These are phyloP conservation scores for Mnemiopsis leidyi DNA, from an alignment of 37 sponge, comb jelly and placozoan genomes.

Conservation along the genomic window DNA sequence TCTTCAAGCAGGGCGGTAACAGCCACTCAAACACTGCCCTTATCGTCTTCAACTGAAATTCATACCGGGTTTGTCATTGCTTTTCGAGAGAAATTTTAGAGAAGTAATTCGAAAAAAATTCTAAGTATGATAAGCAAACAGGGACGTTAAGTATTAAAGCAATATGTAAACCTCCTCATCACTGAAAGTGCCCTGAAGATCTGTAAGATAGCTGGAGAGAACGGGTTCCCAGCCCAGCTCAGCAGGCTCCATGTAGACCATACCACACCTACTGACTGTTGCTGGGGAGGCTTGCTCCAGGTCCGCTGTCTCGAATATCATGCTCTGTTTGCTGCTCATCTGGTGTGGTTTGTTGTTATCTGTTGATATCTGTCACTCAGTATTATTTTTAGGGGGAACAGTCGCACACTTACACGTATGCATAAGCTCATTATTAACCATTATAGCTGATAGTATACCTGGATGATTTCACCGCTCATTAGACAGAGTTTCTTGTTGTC, in stretches of 20 bases:
- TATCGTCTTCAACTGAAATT: not conserved
- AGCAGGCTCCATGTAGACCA: slow-evolving; percentile 72
- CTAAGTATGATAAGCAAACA: too few relatives aligned
- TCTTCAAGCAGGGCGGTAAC: slow-evolving; percentile 44
- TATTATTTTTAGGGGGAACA: too few relatives aligned
- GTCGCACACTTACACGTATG: too few relatives aligned
- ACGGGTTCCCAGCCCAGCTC: slow-evolving; percentile 93
- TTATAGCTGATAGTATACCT: too few relatives aligned
- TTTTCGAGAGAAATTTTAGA: too few relatives aligned
- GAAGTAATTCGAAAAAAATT: too few relatives aligned
- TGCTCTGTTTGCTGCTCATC: slow-evolving; percentile 92
- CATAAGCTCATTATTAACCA: too few relatives aligned
- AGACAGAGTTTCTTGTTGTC: slow-evolving; percentile 82
- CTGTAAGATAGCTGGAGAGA: slow-evolving; percentile 80
- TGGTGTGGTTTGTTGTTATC: too few relatives aligned
- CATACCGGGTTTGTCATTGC: too few relatives aligned
- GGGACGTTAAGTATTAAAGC: too few relatives aligned
- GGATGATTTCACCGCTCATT: slow-evolving; percentile 99
- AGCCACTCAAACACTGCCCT: slow-evolving; percentile 26
- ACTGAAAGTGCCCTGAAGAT: slow-evolving; percentile 72
- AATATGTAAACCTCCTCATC: slow-evolving; percentile 64
- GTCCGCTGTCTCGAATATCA: slow-evolving; percentile 98
- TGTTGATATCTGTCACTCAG: too few relatives aligned
- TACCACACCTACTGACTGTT: slow-evolving; percentile 95
- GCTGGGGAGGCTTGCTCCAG: slow-evolving; percentile 98